phyloP scores from a whole-genome alignment of 2,797 vertebrate species.

The Hoplostethus atlanticus region DNA sequence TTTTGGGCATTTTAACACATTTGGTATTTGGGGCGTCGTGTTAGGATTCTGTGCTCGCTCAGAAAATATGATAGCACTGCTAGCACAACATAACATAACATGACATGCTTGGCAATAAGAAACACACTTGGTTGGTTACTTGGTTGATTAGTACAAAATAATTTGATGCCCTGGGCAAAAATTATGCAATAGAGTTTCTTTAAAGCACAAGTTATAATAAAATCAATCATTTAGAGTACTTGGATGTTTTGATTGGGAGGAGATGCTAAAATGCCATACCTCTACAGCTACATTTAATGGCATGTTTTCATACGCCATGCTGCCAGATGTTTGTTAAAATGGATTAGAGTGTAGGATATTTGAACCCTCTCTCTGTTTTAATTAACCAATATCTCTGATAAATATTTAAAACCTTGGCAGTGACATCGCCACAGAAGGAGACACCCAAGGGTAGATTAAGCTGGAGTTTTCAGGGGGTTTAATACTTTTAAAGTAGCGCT shows the following conservation, averaged over 20 bases:
- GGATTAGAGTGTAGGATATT: slow-evolving; percentile 82
- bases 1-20: slow-evolving; percentile 15
- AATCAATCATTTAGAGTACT: slow-evolving; percentile 35
- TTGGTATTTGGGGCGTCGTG: slow-evolving; percentile 8
- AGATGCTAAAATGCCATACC: slow-evolving; percentile 57
- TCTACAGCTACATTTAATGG: slow-evolving; percentile 74
- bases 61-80: slow-evolving; percentile 25
- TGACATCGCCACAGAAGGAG: slow-evolving; percentile 81
- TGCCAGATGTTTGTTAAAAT: slow-evolving; percentile 83
- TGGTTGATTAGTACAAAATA: slow-evolving; percentile 33
- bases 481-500: slow-evolving; percentile 51
- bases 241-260: slow-evolving; percentile 46
- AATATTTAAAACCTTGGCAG: slow-evolving; percentile 84
- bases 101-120: slow-evolving; percentile 15
- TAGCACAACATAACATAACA: slow-evolving; percentile 11
- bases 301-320: slow-evolving; percentile 65
- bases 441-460: slow-evolving; percentile 65
- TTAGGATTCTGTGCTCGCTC: background rate
- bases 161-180: slow-evolving; percentile 30
- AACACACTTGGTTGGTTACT: slow-evolving; percentile 8
- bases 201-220: slow-evolving; percentile 35
- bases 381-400: slow-evolving; percentile 88
- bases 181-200: slow-evolving; percentile 45
- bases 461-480: slow-evolving; percentile 28
- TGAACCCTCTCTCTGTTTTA: slow-evolving; percentile 84